A percentile compares a stretch with the other conserved stretches of the same genome.
These are phyloP conservation scores for Gasterosteus nipponicus DNA, from an alignment of 2,113 vertebrate species.

Conservation along the genomic window DNA sequence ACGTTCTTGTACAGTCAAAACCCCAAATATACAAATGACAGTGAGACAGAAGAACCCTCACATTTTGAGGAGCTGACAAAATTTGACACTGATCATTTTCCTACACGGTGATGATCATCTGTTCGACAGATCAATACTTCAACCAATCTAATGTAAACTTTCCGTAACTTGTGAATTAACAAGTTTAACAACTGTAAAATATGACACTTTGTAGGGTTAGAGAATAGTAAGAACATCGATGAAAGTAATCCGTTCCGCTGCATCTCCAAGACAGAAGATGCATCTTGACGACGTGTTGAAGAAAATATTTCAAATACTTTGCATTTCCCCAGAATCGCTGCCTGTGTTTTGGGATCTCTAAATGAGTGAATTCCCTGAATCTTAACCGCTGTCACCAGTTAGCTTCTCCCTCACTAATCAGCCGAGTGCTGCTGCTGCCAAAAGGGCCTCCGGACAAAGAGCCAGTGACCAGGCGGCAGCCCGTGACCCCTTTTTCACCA, in stretches of 20 bases:
- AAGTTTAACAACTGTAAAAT: not conserved
- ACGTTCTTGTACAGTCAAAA: not conserved
- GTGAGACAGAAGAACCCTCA: no score
- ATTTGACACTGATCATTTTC: not conserved
- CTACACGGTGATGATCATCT: not conserved
- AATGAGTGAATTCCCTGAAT: not conserved
- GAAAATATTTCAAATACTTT: not conserved
- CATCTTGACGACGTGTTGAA: not conserved
- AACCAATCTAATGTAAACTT: not conserved
- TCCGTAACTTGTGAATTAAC: not conserved
- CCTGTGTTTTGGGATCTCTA: not conserved
- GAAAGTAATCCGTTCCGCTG: not conserved
- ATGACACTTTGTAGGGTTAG: not conserved
- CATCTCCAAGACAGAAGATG: conserved; percentile 4
- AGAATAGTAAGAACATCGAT: not conserved
- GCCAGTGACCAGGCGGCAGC: conserved; percentile 51
- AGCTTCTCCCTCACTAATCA: conserved; percentile 50
- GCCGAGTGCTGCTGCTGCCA: conserved; percentile 36
- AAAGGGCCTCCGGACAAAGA: conserved; percentile 54
- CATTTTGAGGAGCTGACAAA: not conserved
- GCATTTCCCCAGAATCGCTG: not conserved
- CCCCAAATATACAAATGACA: not conserved
- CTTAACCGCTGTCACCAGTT: conserved; percentile 16
- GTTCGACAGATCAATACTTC: not conserved
- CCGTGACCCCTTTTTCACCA: conserved; percentile 8